Evolutionary conservation across 2,113 vertebrate genomes (phyloP).

Genomic region (Quiscalus mexicanus): DNA sequence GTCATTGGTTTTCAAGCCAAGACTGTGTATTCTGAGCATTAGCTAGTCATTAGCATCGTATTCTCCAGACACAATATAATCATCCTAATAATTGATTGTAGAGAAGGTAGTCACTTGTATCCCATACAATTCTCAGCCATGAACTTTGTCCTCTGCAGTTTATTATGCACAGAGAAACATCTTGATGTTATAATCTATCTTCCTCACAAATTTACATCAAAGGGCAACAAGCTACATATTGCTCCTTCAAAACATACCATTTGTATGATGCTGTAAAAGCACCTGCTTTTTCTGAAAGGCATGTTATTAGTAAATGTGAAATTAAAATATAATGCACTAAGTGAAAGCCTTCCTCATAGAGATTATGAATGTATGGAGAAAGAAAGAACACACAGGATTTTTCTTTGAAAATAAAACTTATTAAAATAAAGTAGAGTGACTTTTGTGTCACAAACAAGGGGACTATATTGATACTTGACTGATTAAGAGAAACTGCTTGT

Average conservation of each 20-base stretch:
- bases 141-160: conserved; percentile 65
- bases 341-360: not conserved
- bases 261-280: not conserved
- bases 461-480: not conserved
- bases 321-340: not conserved
- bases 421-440: not conserved
- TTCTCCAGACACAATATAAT: conserved; percentile 64
- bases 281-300: conserved; percentile 29
- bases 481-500: not conserved
- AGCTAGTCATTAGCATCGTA: conserved; percentile 53
- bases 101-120: conserved; percentile 59
- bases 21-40: conserved; percentile 42
- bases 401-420: conserved; percentile 6
- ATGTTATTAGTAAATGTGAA: conserved; percentile 9
- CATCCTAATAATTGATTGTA: conserved; percentile 65
- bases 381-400: not conserved
- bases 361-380: not conserved
- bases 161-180: conserved; percentile 55
- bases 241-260: conserved; percentile 25
- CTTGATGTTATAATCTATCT: conserved; percentile 57
- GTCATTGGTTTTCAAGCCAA: conserved; percentile 59
- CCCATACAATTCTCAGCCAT: conserved; percentile 55
- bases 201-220: conserved; percentile 48
- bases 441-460: conserved; percentile 29
- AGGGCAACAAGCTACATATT: conserved; percentile 19